Base-by-base conservation (phyloP, 2,797 vertebrate species). In the Alexandromys oeconomus region DNA sequence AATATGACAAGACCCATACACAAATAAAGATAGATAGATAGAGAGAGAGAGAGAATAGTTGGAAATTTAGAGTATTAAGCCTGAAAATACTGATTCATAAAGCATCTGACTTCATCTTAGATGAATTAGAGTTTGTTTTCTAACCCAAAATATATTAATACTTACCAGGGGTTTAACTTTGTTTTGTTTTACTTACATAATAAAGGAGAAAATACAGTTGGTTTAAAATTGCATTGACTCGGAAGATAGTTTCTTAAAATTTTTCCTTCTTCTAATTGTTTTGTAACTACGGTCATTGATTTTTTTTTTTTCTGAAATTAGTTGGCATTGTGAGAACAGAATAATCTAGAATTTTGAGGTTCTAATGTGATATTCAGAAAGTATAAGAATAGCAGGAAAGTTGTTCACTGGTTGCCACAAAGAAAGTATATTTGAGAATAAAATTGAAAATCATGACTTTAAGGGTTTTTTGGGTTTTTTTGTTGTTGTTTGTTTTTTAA, bases 141-240 rank as follows among this genome's bases (percentile, higher is more conserved):
- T 89, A 48, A 81, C 9, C 43, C 43, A 77, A 95, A 96, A 81
- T 89, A 29, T 65, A 63, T 57, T 76, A 51, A 79, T 93, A 17
- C 31, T 94, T 89, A 40, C 54, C 6, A 65, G 23, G 5, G 21
- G 19, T 13, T 29, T 34, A 67, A 29, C n/a, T 65, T 65, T 19
- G 17, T 46, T 93, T 12, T 86, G 74, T 74, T 86, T 87, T 73
- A 4, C 46, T 91, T 87, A 37, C 51, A 19, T 90, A 93, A 54
- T 95, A 96, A 93, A 85, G 7, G 46, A 89, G 8, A 76, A 73
- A 93, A 79, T 69, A 43, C 10, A 46, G 40, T 78, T 92, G 73
- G 34, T 84, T 91, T 94, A 81, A 92, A 93, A 73, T 93, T 94
- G 40, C 15, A 95, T 86, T 93, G 87, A 92, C 40, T 89, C 17